These are phyloP conservation scores for Trimorus sp. DNA, from an alignment of 2,888 invertebrate species.

Conservation along the genomic window DNA sequence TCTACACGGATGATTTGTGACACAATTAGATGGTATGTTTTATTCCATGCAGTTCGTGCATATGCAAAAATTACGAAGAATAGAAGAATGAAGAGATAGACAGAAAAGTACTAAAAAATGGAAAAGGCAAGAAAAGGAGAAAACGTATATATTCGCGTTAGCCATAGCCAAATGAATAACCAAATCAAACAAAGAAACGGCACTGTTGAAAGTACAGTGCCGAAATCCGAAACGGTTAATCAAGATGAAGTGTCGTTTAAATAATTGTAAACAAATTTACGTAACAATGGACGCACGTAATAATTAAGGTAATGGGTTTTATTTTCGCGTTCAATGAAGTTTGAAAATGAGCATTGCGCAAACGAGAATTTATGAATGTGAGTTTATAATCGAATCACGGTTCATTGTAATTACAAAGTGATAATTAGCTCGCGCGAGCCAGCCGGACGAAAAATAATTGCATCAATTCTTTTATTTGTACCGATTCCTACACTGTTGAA, in stretches of 20 bases:
- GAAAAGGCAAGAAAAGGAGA: too few relatives aligned
- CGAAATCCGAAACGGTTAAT: too few relatives aligned
- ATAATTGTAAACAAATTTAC: conserved; percentile 21
- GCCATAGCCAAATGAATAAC: too few relatives aligned
- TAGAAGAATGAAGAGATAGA: too few relatives aligned
- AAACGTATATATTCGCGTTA: too few relatives aligned
- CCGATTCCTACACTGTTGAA: too few relatives aligned
- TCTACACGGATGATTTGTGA: conserved; percentile 11
- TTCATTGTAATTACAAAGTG: conserved; percentile 41
- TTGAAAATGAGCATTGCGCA: conserved; percentile 33
- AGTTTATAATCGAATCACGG: conserved; percentile 22
- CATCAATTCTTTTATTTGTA: too few relatives aligned
- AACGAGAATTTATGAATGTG: conserved; percentile 34
- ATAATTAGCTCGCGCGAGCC: conserved; percentile 12
- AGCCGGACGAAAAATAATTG: neutral
- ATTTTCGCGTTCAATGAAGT: conserved; percentile 39
- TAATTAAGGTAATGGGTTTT: conserved; percentile 30
- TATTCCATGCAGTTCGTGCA: neutral
- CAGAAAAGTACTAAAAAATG: too few relatives aligned
- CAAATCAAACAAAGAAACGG: too few relatives aligned
- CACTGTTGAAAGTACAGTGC: neutral
- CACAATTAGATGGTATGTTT: conserved; percentile 14
- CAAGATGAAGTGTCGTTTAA: conserved; percentile 4
- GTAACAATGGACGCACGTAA: conserved; percentile 29
- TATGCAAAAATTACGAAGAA: too few relatives aligned